Conservation (phyloP, 1,140 invertebrate genomes). For the Eurosta solidaginis region DNA sequence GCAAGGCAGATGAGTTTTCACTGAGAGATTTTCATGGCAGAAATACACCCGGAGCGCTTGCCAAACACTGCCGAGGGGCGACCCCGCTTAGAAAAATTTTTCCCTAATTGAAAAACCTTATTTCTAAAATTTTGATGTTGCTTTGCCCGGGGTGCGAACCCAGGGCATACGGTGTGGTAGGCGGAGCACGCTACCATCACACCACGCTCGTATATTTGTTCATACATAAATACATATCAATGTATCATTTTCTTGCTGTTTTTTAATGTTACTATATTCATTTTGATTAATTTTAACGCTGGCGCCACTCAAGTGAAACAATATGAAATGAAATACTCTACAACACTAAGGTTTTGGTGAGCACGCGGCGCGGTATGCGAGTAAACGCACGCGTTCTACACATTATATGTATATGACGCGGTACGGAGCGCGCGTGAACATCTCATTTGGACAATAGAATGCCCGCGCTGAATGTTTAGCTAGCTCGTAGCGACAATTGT, state of each 20-base stretch:
- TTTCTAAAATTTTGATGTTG: no score
- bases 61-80: no score
- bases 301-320: background rate
- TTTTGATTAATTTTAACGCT: background rate
- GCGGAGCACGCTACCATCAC: no score
- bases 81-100: no score
- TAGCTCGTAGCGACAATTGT: slow-evolving; percentile 10
- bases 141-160: no score
- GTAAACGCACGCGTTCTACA: background rate
- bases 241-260: background rate
- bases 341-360: background rate
- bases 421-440: background rate
- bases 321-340: slow-evolving; percentile 17
- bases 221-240: background rate
- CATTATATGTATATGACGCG: no score
- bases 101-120: no score
- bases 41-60: no score
- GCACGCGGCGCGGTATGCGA: background rate
- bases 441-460: background rate
- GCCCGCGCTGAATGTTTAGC: background rate
- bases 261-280: background rate
- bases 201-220: no score
- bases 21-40: no score
- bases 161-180: no score
- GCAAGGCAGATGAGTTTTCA: no score